Evolutionary conservation across 2,113 vertebrate species (phyloP), one percentile per base, ranked within the genome.

Genomic region (Corynorhinus townsendii): DNA sequence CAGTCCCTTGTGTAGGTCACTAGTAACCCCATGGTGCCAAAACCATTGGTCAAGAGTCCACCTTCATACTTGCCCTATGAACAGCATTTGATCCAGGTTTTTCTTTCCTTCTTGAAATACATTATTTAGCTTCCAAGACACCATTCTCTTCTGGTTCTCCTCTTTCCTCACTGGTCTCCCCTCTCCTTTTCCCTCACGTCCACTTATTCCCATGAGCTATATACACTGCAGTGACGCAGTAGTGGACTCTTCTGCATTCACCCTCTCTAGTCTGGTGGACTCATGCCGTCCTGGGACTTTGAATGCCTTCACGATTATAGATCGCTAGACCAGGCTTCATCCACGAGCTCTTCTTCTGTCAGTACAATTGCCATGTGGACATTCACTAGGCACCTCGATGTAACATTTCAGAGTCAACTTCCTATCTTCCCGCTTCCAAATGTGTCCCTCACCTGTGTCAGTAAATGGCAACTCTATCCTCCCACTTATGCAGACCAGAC

Each of bases 91-190:
- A 89, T 16, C 7, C 26, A 45, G 20, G 10, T 75, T 71, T 66
- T 66, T 69, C 91, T 22, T 45, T 81, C 59, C 30, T 64, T 56
- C 33, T 56, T 45, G 20, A 72, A 85, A 49, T 49, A 82, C 1
- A 4, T 73, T 28, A 45, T 35, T 94, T 93, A 72, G 45, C 59
- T 92, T 83, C 81, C 35, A 62, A 40, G 15, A 89, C 43, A 66
- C 16, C 28, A 69, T 72, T 47, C 69, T 71, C 52, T 77, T 71
- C 68, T 16, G 5, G 33, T 38, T 71, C 24, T 80, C 62, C 68
- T 75, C 45, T 38, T 73, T 24, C n/a, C 17, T 59, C 9, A 0
- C 5, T 89, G 24, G 59, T 16, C 17, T 49, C 62, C 43, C 52
- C 45, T 54, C 49, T 73, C 17, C 10, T 72, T 71, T 26, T 14